phyloP scores from a whole-genome alignment of 2,797 vertebrate species.

The Paguma larvata region DNA sequence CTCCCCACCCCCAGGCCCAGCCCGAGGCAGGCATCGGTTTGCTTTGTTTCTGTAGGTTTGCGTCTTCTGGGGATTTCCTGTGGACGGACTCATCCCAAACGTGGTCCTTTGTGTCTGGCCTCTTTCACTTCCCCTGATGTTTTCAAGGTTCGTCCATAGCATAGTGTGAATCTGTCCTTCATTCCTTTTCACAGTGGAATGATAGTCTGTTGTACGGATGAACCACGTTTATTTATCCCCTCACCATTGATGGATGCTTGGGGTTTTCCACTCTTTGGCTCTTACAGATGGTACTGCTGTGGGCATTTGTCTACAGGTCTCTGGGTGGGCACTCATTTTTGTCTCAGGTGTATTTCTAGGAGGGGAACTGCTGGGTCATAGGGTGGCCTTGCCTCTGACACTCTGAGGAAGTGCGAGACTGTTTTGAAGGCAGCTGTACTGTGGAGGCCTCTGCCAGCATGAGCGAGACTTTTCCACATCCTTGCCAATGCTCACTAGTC shows the following conservation, averaged over 20 bases:
- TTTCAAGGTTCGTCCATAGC: not conserved
- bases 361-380: not conserved
- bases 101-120: not conserved
- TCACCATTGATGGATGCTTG: rapidly evolving
- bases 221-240: rapidly evolving
- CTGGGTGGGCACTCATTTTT: rapidly evolving
- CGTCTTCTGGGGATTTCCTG: not conserved
- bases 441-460: rapidly evolving
- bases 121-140: rapidly evolving
- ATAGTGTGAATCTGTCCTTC: not conserved
- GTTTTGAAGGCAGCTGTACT: not conserved
- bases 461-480: not conserved
- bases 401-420: not conserved
- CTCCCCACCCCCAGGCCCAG: not conserved
- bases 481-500: rapidly evolving
- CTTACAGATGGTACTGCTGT: rapidly evolving
- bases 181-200: not conserved
- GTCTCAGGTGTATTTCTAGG: too few species aligned
- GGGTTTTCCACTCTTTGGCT: not conserved
- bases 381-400: rapidly evolving
- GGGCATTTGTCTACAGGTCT: not conserved
- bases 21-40: rapidly evolving
- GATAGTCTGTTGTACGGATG: rapidly evolving
- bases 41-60: rapidly evolving
- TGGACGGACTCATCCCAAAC: rapidly evolving